Base-by-base conservation (phyloP, 2,113 vertebrate species). In the Grallaria varia region DNA sequence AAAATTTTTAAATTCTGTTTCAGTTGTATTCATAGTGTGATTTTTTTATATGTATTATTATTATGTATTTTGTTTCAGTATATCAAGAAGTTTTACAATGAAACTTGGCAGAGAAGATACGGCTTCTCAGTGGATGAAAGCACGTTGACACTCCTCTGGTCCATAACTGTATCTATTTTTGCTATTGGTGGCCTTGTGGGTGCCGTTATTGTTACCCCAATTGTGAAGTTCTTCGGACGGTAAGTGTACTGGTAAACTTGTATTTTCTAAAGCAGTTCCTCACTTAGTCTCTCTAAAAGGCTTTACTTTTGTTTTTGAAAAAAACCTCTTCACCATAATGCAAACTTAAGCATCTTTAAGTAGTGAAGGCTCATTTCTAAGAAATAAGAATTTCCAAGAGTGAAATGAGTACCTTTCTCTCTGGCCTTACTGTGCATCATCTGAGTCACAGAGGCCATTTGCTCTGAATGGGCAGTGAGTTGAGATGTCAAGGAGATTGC, bases 121-220 rank as follows among this genome's bases (percentile, higher is more conserved):
- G 98, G 98, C 17, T 96, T 97, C 24, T 96, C 98, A 0, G 74
- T 98, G 16, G 92, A 97, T 58, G 90, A 93, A 4, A 96, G 98
- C 73, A 98, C 97, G 0, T 68, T 98, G 87, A 99, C 98, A 1
- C 96, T 99, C 42, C 98, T 99, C 47, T 99, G 99, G 99, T 99
- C 99, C 15, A 33, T 99, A 96, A 99, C 99, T 0, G 99, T 99
- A 78, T 99, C 99, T 77, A 98, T 99, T 96, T 99, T 99, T 90
- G 98, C 99, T 71, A 98, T 99, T 2, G 99, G 99, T 72, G 99
- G 99, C 58, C 98, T 99, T 60, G 86, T 98, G 42, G 99, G 99
- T 81, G 98, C 99, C 0, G 78, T 99, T 12, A 95, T 97, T 19
- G 98, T 98, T 69, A 98, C 98, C 33, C 88, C 98, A 47, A 97